Base-by-base conservation (phyloP, 2,113 vertebrate species). In the Choloepus hoffmanni region DNA sequence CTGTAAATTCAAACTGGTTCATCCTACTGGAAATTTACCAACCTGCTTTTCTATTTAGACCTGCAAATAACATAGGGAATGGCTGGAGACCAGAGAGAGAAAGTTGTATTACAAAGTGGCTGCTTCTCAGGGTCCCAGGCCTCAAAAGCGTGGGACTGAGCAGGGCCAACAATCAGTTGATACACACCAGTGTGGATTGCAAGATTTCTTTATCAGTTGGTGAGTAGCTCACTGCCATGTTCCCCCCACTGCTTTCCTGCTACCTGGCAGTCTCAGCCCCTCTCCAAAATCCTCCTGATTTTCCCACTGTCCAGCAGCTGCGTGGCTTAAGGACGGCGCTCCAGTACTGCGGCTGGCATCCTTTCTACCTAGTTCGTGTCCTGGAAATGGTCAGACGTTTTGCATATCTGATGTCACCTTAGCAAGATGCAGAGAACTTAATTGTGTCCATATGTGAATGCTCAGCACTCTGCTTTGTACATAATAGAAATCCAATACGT, bases 231-330 rank as follows among this genome's bases (percentile, higher is more conserved):
- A 0, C 21, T 63, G 21, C 10, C 33, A 13, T 58, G 12, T 53
- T 5, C 9, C 9, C 63, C n/a, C 18, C 0, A 12, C 0, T 8
- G 2, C 1, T 65, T 45, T 48, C 21, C 60, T 16, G 13, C 24
- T 40, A 18, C 58, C 58, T n/a, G 62, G 33, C 33, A 21, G 16
- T 65, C 30, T n/a, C 30, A 15, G 0, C 0, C 8, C 19, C 43
- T 62, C 14, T 15, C n/a, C 21, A 16, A 40, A 18, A 18, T 13
- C n/a, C 55, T 74, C 40, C 70, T 48, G 24, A 50, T 8, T 10
- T 33, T 58, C 9, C 6, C 3, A 6, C 36, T 19, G 1, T 15
- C 70, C 11, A 40, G 36, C 45, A 60, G 18, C 13, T 15, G 21
- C 8, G 21, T 40, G 15, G 19, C 19, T 72, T 94, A 68, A 5